Evolutionary conservation across 1,140 invertebrate species (phyloP), one percentile per base, ranked within the genome.

Genomic region (Drosophila parvula): DNA sequence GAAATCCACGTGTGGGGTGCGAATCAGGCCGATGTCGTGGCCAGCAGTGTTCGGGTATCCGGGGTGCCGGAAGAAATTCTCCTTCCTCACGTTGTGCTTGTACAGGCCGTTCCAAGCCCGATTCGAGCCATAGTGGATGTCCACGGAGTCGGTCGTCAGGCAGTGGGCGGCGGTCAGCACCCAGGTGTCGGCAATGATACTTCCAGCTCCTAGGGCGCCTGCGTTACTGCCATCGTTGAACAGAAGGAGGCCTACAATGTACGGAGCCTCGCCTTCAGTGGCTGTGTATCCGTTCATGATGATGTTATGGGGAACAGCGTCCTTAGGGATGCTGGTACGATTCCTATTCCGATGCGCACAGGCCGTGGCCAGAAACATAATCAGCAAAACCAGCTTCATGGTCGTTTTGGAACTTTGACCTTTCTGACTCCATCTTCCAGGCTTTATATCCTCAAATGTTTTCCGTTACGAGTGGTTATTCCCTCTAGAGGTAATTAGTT

Each of bases 261-360:
- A 93, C 0, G 94, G 94, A n/a, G 93, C 93, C 78, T 93, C 92
- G 1, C 92, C 93, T 3, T 86, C 78, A 18, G 57, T 32, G 10
- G 90, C 90, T 5, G 48, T 34, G 40, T 81, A 79, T 0, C 90
- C 90, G 40, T 91, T 90, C 14, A 86, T 82, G 8, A 91, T 84
- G 12, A 82, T 70, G 8, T 51, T 34, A 0, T 65, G 28, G 1
- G 48, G 43, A 8, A 2, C 43, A 50, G 43, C 44, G 10, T 14
- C 10, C 18, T 36, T 28, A 3, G 38, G 48, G 11, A 10, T 1
- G 0, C 44, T 14, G 5, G 68, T 51, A 2, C 27, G 27, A 27
- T 45, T 41, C 12, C 11, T 44, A 18, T 12, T 45, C 45, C 27
- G 28, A 27, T 18, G 48, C 18, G 73, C 88, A 27, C 34, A 47